Percentiles rank a stretch among this genome's conserved stretches.
phyloP scores from a whole-genome alignment of 1,140 invertebrate species.

The Leptinotarsa undecemlineata region DNA sequence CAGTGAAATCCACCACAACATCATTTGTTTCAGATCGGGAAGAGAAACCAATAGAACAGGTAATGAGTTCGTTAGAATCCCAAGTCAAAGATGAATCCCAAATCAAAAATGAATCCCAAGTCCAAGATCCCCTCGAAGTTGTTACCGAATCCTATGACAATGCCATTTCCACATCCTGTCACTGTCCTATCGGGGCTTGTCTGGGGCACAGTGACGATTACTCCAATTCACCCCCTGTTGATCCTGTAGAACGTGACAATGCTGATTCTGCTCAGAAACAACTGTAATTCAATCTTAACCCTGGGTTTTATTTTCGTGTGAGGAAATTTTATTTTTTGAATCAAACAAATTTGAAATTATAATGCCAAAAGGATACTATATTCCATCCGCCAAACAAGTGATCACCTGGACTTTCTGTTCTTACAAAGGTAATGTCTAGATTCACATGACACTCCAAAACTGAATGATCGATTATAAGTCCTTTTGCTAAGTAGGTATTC shows the following conservation, averaged over 20 bases:
- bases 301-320: too few species aligned
- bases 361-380: too few species aligned
- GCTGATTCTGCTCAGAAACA: not conserved
- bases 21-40: slow-evolving; percentile 43
- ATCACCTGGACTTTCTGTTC: too few species aligned
- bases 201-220: slow-evolving; percentile 30
- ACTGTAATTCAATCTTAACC: too few species aligned
- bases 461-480: too few species aligned
- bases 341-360: too few species aligned
- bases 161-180: slow-evolving; percentile 27
- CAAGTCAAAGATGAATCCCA: not conserved
- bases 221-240: not conserved
- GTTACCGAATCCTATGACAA: slow-evolving; percentile 25
- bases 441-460: too few species aligned
- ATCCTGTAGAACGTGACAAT: not conserved
- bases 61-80: not conserved
- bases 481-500: too few species aligned
- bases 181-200: slow-evolving; percentile 34
- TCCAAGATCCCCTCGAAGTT: slow-evolving; percentile 22
- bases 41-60: slow-evolving; percentile 18
- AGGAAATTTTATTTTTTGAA: too few species aligned
- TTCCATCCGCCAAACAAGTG: too few species aligned
- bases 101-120: not conserved
- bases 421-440: too few species aligned
- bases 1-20: slow-evolving; percentile 38